Base-by-base conservation (phyloP, 2,113 vertebrate species). In the Lynx canadensis region DNA sequence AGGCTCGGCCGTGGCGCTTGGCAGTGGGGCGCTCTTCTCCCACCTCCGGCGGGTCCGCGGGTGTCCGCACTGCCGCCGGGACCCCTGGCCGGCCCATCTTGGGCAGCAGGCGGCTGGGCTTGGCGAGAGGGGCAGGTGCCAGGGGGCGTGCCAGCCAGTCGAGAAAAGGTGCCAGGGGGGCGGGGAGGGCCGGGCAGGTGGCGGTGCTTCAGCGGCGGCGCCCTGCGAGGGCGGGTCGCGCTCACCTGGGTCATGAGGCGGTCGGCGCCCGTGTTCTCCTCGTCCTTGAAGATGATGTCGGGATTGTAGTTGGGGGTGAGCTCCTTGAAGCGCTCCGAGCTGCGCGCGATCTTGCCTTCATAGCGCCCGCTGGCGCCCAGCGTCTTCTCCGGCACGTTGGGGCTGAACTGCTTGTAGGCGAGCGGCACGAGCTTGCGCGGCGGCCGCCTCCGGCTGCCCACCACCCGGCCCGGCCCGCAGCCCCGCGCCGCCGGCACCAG, bases 211-310 rank as follows among this genome's bases (percentile, higher is more conserved):
- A 80, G 96, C 95, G 60, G 93, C 97, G 95, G 97, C 98, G 97
- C 74, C 71, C 83, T 57, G 55, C 80, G 74, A 95, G 89, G 97
- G 92, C 94, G 36, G 89, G 96, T 95, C 82, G 96, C 65, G 88
- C 99, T 99, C 98, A 99, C 99, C 99, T 99, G 99, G 97, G 99
- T 99, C 99, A 99, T 99, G 96, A 99, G 99, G 85, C 99, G 98
- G 98, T 99, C 99, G 3, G 99, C 99, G 48, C 99, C 99, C 11
- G 99, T 99, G 98, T 99, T 99, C 99, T 99, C 99, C 98, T 99
- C 99, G 99, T 99, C 99, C 98, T 99, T 99, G 99, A 99, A 99
- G 98, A 99, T 99, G 97, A 99, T 99, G 98, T 99, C 99, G 88
- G 99, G 99, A 97, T 99, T 99, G 98, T 99, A 99, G 98, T 99